A percentile compares a stretch with the other conserved stretches of the same genome.
These are phyloP conservation scores for Anticlea derivata DNA, from an alignment of 2,888 invertebrate species.

Conservation along the genomic window DNA sequence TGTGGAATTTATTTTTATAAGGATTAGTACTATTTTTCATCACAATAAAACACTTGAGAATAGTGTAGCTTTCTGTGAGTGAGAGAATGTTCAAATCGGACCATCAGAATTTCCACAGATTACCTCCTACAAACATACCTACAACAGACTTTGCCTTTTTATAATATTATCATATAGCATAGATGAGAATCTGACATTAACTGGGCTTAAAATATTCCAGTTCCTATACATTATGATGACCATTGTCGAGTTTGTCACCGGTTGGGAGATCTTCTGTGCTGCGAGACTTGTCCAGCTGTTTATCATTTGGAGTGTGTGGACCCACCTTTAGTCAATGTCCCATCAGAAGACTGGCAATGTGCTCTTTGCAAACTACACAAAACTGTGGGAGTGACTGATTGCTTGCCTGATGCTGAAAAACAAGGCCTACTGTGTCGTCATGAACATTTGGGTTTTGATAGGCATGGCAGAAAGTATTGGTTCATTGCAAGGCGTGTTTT, in stretches of 20 bases:
- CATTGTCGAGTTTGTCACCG: conserved; percentile 96
- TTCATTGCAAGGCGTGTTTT: conserved; percentile 96
- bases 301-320: conserved; percentile 98
- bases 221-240: conserved; percentile 95
- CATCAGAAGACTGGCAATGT: conserved; percentile 99
- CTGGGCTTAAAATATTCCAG: conserved; percentile 68
- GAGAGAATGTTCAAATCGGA: too few species aligned
- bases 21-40: too few species aligned
- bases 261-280: conserved; percentile 96
- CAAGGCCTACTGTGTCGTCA: conserved; percentile 96
- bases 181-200: too few species aligned
- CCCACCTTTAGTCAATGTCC: conserved; percentile 96
- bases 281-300: conserved; percentile 99
- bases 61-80: too few species aligned
- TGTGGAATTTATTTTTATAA: too few species aligned
- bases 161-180: too few species aligned
- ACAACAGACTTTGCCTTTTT: too few species aligned
- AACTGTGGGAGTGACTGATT: conserved; percentile 96
- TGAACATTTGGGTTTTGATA: conserved; percentile 96
- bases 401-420: conserved; percentile 94
- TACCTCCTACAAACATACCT: too few species aligned
- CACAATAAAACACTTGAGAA: too few species aligned
- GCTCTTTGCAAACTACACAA: conserved; percentile 96
- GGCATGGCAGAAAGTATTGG: conserved; percentile 99
- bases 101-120: too few species aligned